Evolutionary conservation across 2,888 invertebrate species (phyloP), one percentile per base, ranked within the genome.

Genomic region (Drosophila merina): DNA sequence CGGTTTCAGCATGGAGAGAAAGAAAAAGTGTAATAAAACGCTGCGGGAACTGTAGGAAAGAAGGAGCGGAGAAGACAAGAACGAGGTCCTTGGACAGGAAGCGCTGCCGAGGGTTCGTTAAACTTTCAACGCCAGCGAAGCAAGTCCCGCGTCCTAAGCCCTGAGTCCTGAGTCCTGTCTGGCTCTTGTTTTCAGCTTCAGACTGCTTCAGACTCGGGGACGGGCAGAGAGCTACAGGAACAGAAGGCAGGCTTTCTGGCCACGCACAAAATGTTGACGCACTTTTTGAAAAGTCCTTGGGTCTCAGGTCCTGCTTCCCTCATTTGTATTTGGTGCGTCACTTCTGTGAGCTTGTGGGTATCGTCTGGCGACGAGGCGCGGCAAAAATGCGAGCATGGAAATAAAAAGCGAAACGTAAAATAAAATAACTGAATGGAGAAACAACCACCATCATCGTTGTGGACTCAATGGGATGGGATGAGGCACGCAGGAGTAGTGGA

Each of bases 321-420:
- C 64, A 67, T 75, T 72, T 67, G 74, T 68, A 72, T 82, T 75
- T 85, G 71, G 85, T 82, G 73, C 86, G 72, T 84, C 80, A 75
- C 73, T 72, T 60, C 52, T 40, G 69, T 45, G 40, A 67, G 74
- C 58, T 88, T 76, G 81, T 80, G 78, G 88, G 76, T 88, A 86
- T 75, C 85, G 84, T 85, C 84, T 85, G 88, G 84, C 84, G 86
- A 85, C 47, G 84, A 72, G 88, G 64, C 87, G 85, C 72, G 49
- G 40, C 31, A 31, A 25, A 42, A 68, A 56, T 44, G 40, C 40
- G 38, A 36, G 25, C 14, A 20, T 52, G 52, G 31, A 49, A n/a
- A 40, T 20, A 66, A 58, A 64, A 66, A 66, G 26, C 44, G 44
- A 69, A 68, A 67, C 56, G 55, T 50, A 52, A 38, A 67, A 64